Base-by-base conservation (phyloP, 1,140 invertebrate species). In the Asobara japonica region DNA sequence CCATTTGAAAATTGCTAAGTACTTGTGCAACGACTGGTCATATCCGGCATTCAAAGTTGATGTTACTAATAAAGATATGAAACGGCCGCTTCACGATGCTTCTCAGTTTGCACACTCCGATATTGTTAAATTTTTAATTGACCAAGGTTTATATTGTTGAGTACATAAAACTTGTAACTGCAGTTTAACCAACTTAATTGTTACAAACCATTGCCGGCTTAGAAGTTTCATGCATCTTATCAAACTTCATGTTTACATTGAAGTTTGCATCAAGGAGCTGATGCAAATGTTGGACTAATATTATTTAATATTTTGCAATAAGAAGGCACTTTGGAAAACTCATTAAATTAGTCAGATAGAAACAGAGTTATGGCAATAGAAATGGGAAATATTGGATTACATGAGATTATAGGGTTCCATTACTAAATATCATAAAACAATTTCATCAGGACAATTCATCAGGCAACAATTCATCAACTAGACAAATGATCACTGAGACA, bases 21-120 rank as follows among this genome's bases (percentile, higher is more conserved):
- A 80, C 67, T 69, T 86, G 11, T 83, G 75, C 64, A 73, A 84
- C 45, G 36, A 62, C 25, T 82, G 78, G 29, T 41, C 72, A 27
- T 71, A 78, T 56, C 72, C 72, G 4, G 51, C 69, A 36, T 80
- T 74, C 51, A 76, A 66, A 67, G 36, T 80, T 13, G 69, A 85
- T 48, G 76, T 84, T 22, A 73, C 76, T 13, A 85, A 85, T 67
- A 78, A 78, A 51, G 84, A 85, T 41, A 80, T 79, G 69, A 86
- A 85, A 73, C 70, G 79, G 22, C 82, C 83, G 0, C 38, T 85
- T 8, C 84, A 86, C 60, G 80, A 83, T 45, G 84, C 84, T 5
- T 81, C 83, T 5, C 83, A 86, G 74, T 85, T 85, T 67, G 74
- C 78, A 5, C 77, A 51, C 25, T 29, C 16, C 25, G 65, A 80